phyloP scores from a whole-genome alignment of 1,140 invertebrate genomes.

The Hormaphis cornu region DNA sequence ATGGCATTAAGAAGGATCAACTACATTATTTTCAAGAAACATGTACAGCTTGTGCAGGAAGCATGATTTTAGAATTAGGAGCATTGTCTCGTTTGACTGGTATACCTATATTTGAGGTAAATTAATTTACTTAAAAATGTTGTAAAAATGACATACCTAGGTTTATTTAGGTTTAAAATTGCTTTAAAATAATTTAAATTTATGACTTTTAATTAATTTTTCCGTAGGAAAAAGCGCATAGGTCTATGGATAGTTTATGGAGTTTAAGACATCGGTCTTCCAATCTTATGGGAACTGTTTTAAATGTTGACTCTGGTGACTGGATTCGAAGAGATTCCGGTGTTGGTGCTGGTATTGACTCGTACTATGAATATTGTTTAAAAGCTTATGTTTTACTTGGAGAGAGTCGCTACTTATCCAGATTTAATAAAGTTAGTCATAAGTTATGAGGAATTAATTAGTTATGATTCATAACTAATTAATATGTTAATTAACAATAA shows the following conservation, averaged over 20 bases:
- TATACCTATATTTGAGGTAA: slow-evolving; percentile 80
- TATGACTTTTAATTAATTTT: slow-evolving; percentile 4
- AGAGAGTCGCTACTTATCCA: slow-evolving; percentile 79
- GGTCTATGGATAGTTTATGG: slow-evolving; percentile 96
- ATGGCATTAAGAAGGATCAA: slow-evolving; percentile 71
- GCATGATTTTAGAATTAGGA: slow-evolving; percentile 95
- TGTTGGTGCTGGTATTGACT: slow-evolving; percentile 97
- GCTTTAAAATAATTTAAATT: background rate
- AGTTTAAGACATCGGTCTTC: slow-evolving; percentile 81
- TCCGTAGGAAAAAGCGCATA: slow-evolving; percentile 73
- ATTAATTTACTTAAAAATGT: slow-evolving; percentile 3
- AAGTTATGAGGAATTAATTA: no score
- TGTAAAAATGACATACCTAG: slow-evolving; percentile 1
- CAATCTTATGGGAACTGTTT: slow-evolving; percentile 85
- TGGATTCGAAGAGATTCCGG: slow-evolving; percentile 93
- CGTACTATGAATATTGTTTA: slow-evolving; percentile 96
- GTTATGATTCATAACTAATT: no score
- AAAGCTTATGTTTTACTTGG: slow-evolving; percentile 78
- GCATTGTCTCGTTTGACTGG: slow-evolving; percentile 86
- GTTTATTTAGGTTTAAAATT: no score
- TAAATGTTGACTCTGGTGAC: slow-evolving; percentile 94
- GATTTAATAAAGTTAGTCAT: slow-evolving; percentile 74
- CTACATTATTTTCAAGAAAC: slow-evolving; percentile 74
- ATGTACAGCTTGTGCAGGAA: slow-evolving; percentile 96
- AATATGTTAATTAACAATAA: no score